These are phyloP conservation scores for Cottoperca gobio DNA, from an alignment of 2,797 vertebrate species.

Conservation along the genomic window DNA sequence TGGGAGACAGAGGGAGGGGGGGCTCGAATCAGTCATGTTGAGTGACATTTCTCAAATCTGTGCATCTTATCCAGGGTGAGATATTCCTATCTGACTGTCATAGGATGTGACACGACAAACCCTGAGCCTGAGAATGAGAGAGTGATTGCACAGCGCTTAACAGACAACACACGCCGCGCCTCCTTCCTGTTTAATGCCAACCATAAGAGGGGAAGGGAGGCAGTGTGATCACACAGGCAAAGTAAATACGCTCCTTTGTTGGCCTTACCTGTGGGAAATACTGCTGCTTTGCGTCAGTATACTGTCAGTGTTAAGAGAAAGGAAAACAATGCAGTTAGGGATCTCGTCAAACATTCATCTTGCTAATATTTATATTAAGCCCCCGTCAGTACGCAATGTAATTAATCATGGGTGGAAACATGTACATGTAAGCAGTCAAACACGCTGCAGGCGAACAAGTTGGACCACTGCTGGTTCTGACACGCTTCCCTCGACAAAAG, in stretches of 20 bases:
- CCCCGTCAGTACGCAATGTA: slow-evolving; percentile 51
- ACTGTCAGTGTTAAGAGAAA: slow-evolving; percentile 57
- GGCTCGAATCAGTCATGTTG: slow-evolving; percentile 89
- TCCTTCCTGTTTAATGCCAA: slow-evolving; percentile 84
- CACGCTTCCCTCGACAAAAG: slow-evolving; percentile 68
- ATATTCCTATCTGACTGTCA: slow-evolving; percentile 94
- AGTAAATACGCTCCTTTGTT: slow-evolving; percentile 77
- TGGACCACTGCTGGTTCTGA: slow-evolving; percentile 66
- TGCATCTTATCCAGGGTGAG: slow-evolving; percentile 89
- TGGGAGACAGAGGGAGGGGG: slow-evolving; percentile 62
- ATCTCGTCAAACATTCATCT: slow-evolving; percentile 60
- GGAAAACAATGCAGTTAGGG: slow-evolving; percentile 42
- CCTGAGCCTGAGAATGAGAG: slow-evolving; percentile 86
- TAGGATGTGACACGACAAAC: slow-evolving; percentile 89
- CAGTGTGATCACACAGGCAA: slow-evolving; percentile 75
- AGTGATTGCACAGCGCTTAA: slow-evolving; percentile 88
- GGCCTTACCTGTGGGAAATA: slow-evolving; percentile 72
- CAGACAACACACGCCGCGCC: slow-evolving; percentile 82
- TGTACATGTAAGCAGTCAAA: slow-evolving; percentile 57
- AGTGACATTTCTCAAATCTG: slow-evolving; percentile 93
- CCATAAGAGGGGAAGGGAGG: slow-evolving; percentile 61
- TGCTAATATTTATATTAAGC: slow-evolving; percentile 65
- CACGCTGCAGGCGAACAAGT: slow-evolving; percentile 71
- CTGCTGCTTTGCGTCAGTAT: slow-evolving; percentile 68
- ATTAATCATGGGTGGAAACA: slow-evolving; percentile 69